Evolutionary conservation across 2,888 invertebrate genomes (phyloP).

Genomic region (Caprella mutica): DNA sequence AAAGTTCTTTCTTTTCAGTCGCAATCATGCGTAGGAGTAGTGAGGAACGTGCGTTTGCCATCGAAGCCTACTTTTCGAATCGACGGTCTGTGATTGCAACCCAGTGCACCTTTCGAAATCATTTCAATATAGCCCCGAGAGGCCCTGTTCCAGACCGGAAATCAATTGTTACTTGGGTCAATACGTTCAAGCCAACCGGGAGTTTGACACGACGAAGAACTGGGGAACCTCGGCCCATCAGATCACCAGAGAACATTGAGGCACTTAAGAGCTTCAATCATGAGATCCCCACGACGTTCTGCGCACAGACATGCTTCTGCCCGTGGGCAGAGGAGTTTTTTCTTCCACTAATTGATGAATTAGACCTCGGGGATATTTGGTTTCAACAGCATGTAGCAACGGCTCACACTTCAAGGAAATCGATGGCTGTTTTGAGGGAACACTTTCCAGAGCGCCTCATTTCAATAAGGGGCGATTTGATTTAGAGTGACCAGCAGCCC

Average conservation of each 20-base stretch:
- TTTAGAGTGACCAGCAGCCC: no score
- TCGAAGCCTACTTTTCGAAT: constrained; percentile 25
- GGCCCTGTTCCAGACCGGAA: constrained; percentile 36
- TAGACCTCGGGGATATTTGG: no score
- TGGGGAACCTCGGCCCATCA: constrained; percentile 33
- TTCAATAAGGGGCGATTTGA: no score
- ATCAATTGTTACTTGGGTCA: constrained; percentile 32
- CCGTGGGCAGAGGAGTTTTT: no score
- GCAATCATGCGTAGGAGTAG: no score
- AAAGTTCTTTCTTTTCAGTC: no score
- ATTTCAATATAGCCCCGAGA: constrained; percentile 34
- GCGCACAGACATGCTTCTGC: constrained; percentile 37
- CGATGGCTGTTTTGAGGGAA: no score
- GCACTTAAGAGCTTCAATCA: constrained; percentile 35
- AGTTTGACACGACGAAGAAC: constrained; percentile 32
- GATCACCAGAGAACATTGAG: constrained; percentile 36
- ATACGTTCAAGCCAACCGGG: constrained; percentile 34
- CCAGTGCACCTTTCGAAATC: not conserved
- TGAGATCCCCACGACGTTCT: constrained; percentile 14
- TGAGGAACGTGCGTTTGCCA: constrained; percentile 12
- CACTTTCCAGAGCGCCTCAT: no score
- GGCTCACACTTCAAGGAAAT: no score
- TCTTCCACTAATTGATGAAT: no score
- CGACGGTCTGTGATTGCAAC: not conserved
- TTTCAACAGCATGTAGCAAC: no score